Percentiles rank a stretch among this genome's conserved stretches.
Conservation (phyloP, 1,140 invertebrate genomes). For the Daktulosphaira vitifoliae region DNA sequence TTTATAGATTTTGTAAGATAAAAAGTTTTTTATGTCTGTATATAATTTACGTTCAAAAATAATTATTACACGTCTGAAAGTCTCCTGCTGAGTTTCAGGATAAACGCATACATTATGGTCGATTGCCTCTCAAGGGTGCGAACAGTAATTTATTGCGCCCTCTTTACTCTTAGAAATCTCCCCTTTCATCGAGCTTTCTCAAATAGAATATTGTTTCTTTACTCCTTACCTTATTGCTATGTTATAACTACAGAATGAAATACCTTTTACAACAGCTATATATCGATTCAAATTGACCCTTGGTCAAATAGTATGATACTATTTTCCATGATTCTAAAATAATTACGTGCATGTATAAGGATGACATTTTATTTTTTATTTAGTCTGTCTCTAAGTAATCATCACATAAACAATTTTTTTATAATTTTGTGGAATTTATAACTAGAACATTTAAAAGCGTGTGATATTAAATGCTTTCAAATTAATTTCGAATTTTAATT, state of each 20-base stretch:
- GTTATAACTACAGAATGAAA: slow-evolving; percentile 5
- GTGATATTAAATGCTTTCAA: no score
- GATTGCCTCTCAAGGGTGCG: slow-evolving; percentile 31
- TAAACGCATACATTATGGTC: slow-evolving; percentile 34
- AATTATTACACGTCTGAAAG: slow-evolving; percentile 31
- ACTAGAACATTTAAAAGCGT: no score
- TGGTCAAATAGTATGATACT: slow-evolving; percentile 3
- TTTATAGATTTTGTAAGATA: no score
- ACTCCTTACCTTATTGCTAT: background rate
- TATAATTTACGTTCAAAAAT: slow-evolving; percentile 31
- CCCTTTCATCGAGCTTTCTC: slow-evolving; percentile 24
- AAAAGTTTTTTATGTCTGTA: slow-evolving; percentile 1
- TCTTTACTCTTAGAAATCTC: slow-evolving; percentile 22
- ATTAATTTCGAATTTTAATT: no score
- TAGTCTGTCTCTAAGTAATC: no score
- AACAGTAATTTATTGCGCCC: slow-evolving; percentile 33
- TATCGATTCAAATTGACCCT: slow-evolving; percentile 8
- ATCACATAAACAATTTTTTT: no score
- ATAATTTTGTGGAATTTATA: no score
- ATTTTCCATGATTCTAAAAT: slow-evolving; percentile 1
- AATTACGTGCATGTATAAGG: background rate
- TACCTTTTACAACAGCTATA: background rate
- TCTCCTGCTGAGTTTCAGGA: slow-evolving; percentile 28
- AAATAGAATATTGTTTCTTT: slow-evolving; percentile 25
- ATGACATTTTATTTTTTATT: no score